Percentiles rank a stretch among this genome's conserved stretches.
These are phyloP conservation scores for Girardinichthys multiradiatus DNA, from an alignment of 2,113 vertebrate species.

Conservation along the genomic window DNA sequence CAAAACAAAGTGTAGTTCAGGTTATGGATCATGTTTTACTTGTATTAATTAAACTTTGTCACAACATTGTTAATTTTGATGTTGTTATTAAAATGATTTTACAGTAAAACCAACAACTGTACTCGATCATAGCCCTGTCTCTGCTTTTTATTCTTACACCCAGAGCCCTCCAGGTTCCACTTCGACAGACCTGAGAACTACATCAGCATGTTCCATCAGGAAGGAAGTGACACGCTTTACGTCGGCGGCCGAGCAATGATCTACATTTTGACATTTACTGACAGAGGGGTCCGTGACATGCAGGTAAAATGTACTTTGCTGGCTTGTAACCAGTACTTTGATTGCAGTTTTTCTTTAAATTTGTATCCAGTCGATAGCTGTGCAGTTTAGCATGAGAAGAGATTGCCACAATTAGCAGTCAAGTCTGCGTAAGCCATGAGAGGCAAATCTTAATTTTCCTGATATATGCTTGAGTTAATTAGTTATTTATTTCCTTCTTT, in stretches of 20 bases:
- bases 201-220: conserved; percentile 79
- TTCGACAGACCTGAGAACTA: conserved; percentile 78
- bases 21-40: no score
- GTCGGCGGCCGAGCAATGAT: conserved; percentile 78
- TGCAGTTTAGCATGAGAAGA: not conserved
- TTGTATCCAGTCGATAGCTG: no score
- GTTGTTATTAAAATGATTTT: no score
- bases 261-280: conserved; percentile 77
- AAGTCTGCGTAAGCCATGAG: not conserved
- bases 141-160: conserved; percentile 11
- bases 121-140: not conserved
- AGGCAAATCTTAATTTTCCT: no score
- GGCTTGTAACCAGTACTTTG: not conserved
- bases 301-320: conserved; percentile 64
- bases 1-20: not conserved
- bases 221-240: conserved; percentile 77
- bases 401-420: not conserved
- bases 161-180: conserved; percentile 77
- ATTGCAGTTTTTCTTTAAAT: not conserved
- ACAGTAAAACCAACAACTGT: no score
- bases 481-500: no score
- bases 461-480: no score
- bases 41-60: no score
- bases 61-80: no score
- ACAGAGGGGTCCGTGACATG: conserved; percentile 67